Conservation (phyloP, 2,888 invertebrate genomes). For the Dicyrtomina minuta region DNA sequence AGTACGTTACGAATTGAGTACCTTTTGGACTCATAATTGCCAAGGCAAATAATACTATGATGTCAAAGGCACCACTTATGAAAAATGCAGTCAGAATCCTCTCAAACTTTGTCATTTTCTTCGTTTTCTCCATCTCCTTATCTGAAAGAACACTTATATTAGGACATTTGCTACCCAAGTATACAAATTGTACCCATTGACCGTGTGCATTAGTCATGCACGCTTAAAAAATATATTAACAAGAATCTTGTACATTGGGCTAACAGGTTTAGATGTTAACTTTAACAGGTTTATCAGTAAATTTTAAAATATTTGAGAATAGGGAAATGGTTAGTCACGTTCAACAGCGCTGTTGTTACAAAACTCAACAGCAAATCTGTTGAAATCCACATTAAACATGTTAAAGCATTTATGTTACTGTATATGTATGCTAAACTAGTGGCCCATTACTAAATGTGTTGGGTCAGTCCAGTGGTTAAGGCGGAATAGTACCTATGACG, state of each 20-base stretch:
- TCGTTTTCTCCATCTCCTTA: not conserved
- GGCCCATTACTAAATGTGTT: too few species aligned
- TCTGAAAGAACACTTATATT: not conserved
- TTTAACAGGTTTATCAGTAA: too few species aligned
- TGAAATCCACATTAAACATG: too few species aligned
- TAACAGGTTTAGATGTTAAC: not conserved
- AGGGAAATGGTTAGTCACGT: too few species aligned
- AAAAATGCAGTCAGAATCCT: not conserved
- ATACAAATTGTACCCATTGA: not conserved
- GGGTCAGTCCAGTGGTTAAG: too few species aligned
- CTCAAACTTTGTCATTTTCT: constrained; percentile 9
- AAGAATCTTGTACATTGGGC: not conserved
- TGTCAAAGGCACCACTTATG: not conserved
- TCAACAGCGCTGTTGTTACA: too few species aligned
- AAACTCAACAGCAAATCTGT: too few species aligned
- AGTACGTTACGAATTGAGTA: not conserved
- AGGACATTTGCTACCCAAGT: too few species aligned
- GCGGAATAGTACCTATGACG: too few species aligned
- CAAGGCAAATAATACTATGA: not conserved
- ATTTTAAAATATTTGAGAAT: too few species aligned
- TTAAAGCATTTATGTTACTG: too few species aligned
- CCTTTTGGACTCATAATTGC: not conserved
- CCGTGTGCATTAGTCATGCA: not conserved
- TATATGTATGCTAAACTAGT: too few species aligned
- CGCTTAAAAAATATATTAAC: not conserved